phyloP scores from a whole-genome alignment of 2,113 vertebrate genomes.

The Mellivora capensis region DNA sequence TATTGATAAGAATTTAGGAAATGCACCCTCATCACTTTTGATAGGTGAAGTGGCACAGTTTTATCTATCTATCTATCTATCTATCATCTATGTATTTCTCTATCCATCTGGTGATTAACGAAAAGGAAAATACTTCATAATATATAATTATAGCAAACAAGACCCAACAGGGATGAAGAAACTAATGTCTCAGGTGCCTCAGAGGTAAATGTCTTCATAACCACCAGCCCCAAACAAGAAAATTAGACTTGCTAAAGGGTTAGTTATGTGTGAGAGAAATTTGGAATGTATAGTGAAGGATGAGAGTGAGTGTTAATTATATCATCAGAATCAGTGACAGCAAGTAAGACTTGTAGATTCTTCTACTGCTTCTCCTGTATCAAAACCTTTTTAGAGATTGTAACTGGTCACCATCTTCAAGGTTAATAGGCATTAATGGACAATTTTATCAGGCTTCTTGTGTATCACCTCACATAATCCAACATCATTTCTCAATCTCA shows the following conservation, averaged over 20 bases:
- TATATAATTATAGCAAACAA: background rate
- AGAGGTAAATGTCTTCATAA: background rate
- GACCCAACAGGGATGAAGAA: background rate
- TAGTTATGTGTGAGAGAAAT: background rate
- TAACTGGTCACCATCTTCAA: background rate
- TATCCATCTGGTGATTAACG: background rate
- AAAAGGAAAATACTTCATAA: background rate
- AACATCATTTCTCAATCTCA: background rate
- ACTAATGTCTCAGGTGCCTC: background rate
- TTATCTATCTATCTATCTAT: background rate
- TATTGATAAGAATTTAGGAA: background rate
- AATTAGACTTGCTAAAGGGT: background rate
- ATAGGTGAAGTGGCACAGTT: background rate
- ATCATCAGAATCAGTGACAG: background rate
- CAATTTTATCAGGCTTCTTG: background rate
- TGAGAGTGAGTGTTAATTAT: background rate
- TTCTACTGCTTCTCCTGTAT: background rate
- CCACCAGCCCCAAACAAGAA: background rate
- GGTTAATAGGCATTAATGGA: background rate
- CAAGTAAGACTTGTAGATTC: background rate
- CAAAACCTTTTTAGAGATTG: background rate
- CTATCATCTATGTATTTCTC: background rate
- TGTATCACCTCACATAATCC: background rate
- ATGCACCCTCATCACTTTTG: background rate
- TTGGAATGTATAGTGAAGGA: background rate